These are phyloP conservation scores for Linurgus olivaceus DNA, from an alignment of 2,797 vertebrate species.

Conservation along the genomic window DNA sequence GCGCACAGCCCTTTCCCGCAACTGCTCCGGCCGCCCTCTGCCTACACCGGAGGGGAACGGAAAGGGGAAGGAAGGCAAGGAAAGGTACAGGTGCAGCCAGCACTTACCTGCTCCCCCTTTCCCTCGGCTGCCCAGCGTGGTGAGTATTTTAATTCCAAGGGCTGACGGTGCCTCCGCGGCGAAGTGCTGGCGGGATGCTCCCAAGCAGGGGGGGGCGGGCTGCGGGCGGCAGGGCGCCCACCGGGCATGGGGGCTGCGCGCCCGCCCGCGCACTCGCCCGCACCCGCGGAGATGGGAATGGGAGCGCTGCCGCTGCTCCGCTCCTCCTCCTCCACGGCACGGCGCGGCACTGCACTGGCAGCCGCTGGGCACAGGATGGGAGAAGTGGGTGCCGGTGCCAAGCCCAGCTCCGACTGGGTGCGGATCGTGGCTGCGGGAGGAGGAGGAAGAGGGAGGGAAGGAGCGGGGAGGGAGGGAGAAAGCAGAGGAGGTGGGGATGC, in stretches of 20 bases:
- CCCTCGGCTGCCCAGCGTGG: neutral
- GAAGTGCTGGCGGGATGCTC: slow-evolving; percentile 26
- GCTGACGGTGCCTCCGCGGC: neutral
- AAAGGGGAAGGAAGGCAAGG: neutral
- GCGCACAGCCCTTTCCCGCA: neutral
- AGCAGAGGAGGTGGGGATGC: slow-evolving; percentile 34
- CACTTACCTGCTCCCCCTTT: slow-evolving; percentile 46
- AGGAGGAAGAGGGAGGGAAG: slow-evolving; percentile 40
- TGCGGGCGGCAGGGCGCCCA: neutral
- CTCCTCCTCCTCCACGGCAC: neutral
- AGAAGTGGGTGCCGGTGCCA: slow-evolving; percentile 23
- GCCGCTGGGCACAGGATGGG: neutral
- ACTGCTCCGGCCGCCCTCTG: neutral
- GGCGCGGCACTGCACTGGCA: neutral
- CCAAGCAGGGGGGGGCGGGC: neutral
- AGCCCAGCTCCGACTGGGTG: slow-evolving; percentile 47
- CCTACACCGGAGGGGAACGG: neutral
- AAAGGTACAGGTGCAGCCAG: neutral
- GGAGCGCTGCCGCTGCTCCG: neutral
- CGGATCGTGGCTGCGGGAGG: slow-evolving; percentile 52
- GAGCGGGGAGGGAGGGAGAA: neutral
- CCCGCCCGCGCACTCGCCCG: neutral
- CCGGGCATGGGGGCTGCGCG: slow-evolving; percentile 17
- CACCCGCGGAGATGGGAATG: neutral
- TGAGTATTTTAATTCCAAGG: slow-evolving; percentile 56